phyloP scores from a whole-genome alignment of 1,140 invertebrate genomes.

The Atta cephalotes region DNA sequence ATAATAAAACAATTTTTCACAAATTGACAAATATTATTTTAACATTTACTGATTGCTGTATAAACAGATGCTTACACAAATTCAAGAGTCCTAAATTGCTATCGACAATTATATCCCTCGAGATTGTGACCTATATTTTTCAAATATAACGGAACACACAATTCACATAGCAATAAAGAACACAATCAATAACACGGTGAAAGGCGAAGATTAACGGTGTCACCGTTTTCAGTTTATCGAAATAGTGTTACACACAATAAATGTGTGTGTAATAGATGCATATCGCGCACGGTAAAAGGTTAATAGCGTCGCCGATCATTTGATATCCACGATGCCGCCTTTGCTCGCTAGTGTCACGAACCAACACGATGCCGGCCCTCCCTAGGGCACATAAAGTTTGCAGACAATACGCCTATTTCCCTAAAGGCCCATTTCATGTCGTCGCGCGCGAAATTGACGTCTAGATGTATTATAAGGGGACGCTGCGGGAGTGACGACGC shows the following conservation, averaged over 20 bases:
- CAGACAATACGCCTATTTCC: constrained; percentile 57
- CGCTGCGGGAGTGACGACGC: constrained; percentile 21
- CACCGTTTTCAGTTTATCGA: constrained; percentile 1
- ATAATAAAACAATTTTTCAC: not conserved
- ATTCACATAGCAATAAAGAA: not conserved
- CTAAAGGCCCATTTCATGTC: constrained; percentile 49
- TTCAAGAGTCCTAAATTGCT: not conserved
- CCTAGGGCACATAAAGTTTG: constrained; percentile 33
- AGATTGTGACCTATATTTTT: not conserved
- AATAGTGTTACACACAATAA: not conserved
- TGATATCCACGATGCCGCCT: not conserved
- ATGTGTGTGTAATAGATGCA: constrained; percentile 16
- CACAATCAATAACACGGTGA: constrained; percentile 8
- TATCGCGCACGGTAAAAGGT: constrained; percentile 40
- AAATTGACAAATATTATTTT: not conserved
- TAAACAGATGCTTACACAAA: not conserved
- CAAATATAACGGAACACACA: not conserved
- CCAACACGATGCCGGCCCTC: not conserved
- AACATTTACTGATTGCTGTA: not conserved
- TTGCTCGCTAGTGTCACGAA: not conserved
- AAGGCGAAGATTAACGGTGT: not conserved
- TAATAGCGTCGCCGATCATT: constrained; percentile 44
- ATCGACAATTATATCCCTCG: not conserved
- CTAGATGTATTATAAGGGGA: constrained; percentile 49
- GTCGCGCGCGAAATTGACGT: constrained; percentile 73